Percentiles rank a stretch among this genome's conserved stretches.
phyloP scores from a whole-genome alignment of 2,113 vertebrate genomes.

The Cryptotis parvus region DNA sequence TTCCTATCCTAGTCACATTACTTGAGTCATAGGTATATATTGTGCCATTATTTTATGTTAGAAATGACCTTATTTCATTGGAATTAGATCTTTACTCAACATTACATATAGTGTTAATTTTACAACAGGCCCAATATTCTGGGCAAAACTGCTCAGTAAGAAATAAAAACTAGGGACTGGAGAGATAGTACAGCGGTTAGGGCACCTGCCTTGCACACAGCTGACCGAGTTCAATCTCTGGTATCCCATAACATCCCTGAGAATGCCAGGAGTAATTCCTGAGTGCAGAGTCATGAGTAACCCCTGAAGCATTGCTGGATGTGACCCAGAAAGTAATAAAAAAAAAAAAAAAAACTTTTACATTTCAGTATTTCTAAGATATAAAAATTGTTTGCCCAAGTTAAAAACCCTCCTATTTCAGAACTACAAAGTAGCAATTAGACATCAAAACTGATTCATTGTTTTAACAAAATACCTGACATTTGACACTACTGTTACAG shows the following conservation, averaged over 20 bases:
- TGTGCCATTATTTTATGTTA: slow-evolving; percentile 13
- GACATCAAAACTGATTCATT: slow-evolving; percentile 29
- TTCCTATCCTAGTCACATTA: background rate
- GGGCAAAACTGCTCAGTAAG: background rate
- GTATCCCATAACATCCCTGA: no score
- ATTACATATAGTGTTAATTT: background rate
- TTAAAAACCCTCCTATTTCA: slow-evolving; percentile 8
- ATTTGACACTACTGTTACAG: background rate
- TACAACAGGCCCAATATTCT: slow-evolving; percentile 14
- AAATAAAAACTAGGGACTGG: background rate
- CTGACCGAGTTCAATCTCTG: no score
- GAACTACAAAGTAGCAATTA: background rate
- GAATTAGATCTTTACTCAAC: no score
- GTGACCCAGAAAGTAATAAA: no score
- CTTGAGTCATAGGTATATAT: background rate
- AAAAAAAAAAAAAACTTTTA: no score
- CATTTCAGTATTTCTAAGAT: slow-evolving; percentile 2
- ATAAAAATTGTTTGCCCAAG: slow-evolving; percentile 2
- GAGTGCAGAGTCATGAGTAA: no score
- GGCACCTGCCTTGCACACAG: no score
- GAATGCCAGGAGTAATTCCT: no score
- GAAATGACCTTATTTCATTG: slow-evolving; percentile 4
- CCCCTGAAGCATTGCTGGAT: no score
- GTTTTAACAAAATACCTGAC: slow-evolving; percentile 20
- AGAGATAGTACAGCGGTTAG: no score